Conservation (phyloP, 2,113 vertebrate species). For the Puntigrus tetrazona region DNA sequence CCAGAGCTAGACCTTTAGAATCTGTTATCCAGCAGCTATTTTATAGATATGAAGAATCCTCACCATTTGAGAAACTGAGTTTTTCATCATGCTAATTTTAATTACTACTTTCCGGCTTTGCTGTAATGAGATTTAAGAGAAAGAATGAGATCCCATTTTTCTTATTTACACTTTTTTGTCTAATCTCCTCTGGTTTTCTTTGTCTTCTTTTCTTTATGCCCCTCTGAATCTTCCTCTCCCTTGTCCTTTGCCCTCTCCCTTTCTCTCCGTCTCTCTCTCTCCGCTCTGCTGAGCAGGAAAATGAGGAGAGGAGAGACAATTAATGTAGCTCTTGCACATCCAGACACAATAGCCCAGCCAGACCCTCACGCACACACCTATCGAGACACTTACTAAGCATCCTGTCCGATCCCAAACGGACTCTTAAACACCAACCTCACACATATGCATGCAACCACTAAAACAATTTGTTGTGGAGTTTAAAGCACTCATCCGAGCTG, state of each 20-base stretch:
- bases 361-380: not conserved
- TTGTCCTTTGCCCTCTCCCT: conserved; percentile 29
- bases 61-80: not conserved
- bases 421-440: not conserved
- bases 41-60: conserved; percentile 4
- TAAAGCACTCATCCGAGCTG: not conserved
- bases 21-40: conserved; percentile 12
- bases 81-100: conserved; percentile 24
- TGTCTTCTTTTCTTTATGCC: conserved; percentile 3
- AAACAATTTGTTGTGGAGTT: conserved; percentile 15
- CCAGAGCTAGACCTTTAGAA: not conserved
- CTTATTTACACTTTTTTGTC: conserved; percentile 16
- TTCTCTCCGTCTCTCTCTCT: conserved; percentile 13
- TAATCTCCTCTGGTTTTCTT: conserved; percentile 1
- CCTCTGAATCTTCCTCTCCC: conserved; percentile 17
- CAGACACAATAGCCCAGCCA: conserved; percentile 31
- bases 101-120: not conserved
- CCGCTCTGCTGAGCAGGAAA: conserved; percentile 40
- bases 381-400: conserved; percentile 24
- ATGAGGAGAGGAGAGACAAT: conserved; percentile 40
- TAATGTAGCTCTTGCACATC: conserved; percentile 30
- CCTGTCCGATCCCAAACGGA: not conserved
- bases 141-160: not conserved
- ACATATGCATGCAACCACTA: not conserved
- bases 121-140: conserved; percentile 10